These are phyloP conservation scores for Tetheella fluctuosa DNA, from an alignment of 2,888 invertebrate genomes.

Conservation along the genomic window DNA sequence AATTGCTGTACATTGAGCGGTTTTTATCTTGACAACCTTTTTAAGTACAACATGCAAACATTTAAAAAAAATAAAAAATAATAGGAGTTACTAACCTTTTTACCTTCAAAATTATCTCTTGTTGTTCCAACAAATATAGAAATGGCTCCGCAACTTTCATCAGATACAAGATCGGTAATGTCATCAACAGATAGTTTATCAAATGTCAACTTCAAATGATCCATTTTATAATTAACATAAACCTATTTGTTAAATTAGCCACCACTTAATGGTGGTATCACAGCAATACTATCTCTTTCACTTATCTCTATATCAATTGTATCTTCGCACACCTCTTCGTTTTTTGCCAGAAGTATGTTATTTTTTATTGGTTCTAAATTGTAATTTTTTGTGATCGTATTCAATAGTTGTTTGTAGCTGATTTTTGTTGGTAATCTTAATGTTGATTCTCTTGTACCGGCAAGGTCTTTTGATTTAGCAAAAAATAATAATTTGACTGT, in stretches of 20 bases:
- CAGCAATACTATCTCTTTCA: slow-evolving; percentile 92
- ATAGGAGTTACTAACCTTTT: slow-evolving; percentile 83
- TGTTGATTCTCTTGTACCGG: slow-evolving; percentile 84
- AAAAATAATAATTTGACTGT: slow-evolving; percentile 92
- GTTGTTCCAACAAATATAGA: slow-evolving; percentile 96
- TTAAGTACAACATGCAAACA: not conserved
- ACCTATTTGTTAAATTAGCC: slow-evolving; percentile 82
- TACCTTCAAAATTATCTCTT: slow-evolving; percentile 91
- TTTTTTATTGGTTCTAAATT: slow-evolving; percentile 87
- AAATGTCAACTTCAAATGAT: slow-evolving; percentile 87
- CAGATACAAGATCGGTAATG: slow-evolving; percentile 86
- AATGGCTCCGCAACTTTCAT: slow-evolving; percentile 92
- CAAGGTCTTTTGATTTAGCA: slow-evolving; percentile 94
- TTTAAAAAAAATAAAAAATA: slow-evolving; percentile 9
- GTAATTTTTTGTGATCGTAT: slow-evolving; percentile 85
- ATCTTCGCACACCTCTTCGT: slow-evolving; percentile 89
- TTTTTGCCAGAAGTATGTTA: slow-evolving; percentile 91
- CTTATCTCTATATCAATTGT: slow-evolving; percentile 82
- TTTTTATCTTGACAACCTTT: too few relatives aligned
- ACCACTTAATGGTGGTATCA: slow-evolving; percentile 97
- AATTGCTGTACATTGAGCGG: too few relatives aligned
- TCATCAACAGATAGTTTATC: slow-evolving; percentile 87
- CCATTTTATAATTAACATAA: slow-evolving; percentile 74
- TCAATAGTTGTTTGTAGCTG: slow-evolving; percentile 84
- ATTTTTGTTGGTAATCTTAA: slow-evolving; percentile 80